Base-by-base conservation (phyloP, 2,113 vertebrate genomes). In the Oceanodroma tethys region DNA sequence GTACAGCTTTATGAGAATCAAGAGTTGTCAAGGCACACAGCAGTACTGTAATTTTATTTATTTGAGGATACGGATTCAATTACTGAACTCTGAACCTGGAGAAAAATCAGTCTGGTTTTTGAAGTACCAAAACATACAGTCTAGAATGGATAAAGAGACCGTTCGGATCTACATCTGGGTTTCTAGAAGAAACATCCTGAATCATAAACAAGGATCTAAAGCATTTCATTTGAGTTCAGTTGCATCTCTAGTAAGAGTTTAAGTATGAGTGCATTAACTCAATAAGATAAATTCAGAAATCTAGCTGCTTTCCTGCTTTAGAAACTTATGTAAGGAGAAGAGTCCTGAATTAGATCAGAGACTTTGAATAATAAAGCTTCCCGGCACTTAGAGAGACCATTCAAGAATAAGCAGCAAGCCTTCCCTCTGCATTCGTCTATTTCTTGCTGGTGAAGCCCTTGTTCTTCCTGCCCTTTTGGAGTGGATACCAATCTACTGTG, bases 301-400 rank as follows among this genome's bases (percentile, higher is more conserved):
- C 32, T 42, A 72, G 36, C 53, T 88, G 74, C 78, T 90, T 92
- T 75, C 43, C 38, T 78, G 22, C 88, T 92, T 93, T 74, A 67
- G 85, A 58, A 94, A 82, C 34, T 93, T 88, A 75, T 15, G 26
- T 93, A 92, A 93, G 70, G 47, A 60, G 76, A 82, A 76, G 27
- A 78, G 55, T 83, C 32, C 45, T 93, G 88, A 96, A 96, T 96
- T 95, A 97, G 86, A 85, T 20, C 96, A 17, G 50, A 90, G 63
- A 67, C 32, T 70, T 56, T 30, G 75, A 96, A 92, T 76, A 94
- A 92, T 74, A 83, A 91, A 93, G 81, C 66, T 81, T 70, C 58
- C 14, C 48, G 80, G 95, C 88, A 92, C 96, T 96, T 76, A 70
- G 48, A 62, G 50, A 93, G 36, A 85, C 53, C 9, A 62, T 65